A percentile compares a stretch with the other conserved stretches of the same genome.
These are phyloP conservation scores for Donacobius atricapilla DNA, from an alignment of 2,113 vertebrate species.

Conservation along the genomic window DNA sequence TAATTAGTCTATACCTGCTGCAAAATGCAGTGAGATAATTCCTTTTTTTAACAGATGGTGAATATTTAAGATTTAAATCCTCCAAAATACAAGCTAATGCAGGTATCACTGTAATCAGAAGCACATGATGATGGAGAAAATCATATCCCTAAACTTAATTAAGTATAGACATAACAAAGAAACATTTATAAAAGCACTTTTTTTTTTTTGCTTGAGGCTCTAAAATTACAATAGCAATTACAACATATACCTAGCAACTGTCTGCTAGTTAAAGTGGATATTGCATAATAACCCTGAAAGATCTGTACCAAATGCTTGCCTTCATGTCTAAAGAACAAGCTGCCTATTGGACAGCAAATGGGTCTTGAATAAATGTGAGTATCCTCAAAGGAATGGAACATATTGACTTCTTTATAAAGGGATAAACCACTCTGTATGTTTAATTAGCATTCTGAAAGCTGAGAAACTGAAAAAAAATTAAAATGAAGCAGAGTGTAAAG, in stretches of 20 bases:
- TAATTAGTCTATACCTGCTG: slow-evolving; percentile 13
- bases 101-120: slow-evolving; percentile 48
- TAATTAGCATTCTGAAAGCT: neutral
- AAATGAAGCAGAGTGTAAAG: neutral
- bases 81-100: neutral
- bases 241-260: neutral
- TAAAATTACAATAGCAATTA: slow-evolving; percentile 1
- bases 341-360: neutral
- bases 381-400: neutral
- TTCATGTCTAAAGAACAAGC: neutral
- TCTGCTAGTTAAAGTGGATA: neutral
- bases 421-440: neutral
- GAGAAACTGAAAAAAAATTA: neutral
- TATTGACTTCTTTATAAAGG: neutral
- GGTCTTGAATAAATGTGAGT: neutral
- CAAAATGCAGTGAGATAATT: slow-evolving; percentile 12
- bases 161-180: slow-evolving; percentile 47
- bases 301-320: neutral
- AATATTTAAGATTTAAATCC: slow-evolving; percentile 24
- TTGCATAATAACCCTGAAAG: neutral
- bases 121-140: slow-evolving; percentile 8
- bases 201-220: neutral
- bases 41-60: neutral
- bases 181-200: neutral
- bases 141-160: slow-evolving; percentile 16